Conservation (phyloP, 2,113 vertebrate species). For the Callipepla squamata region DNA sequence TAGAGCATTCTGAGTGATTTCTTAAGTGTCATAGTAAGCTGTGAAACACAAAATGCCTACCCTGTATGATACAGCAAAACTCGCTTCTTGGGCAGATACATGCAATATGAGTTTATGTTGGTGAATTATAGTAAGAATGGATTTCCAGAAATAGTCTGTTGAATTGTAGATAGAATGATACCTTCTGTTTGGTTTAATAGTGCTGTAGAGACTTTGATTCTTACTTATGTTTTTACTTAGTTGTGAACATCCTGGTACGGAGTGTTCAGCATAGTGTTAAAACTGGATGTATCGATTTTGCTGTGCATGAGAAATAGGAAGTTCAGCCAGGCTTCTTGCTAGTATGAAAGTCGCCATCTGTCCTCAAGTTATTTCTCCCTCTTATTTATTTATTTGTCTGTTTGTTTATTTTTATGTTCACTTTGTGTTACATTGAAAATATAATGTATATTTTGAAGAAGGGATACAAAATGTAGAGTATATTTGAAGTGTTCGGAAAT, state of each 20-base stretch:
- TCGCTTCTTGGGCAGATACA: not conserved
- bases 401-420: not conserved
- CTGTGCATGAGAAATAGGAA: not conserved
- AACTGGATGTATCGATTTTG: not conserved
- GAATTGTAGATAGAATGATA: not conserved
- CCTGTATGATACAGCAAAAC: not conserved
- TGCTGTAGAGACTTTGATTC: not conserved
- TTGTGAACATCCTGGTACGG: not conserved
- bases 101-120: not conserved
- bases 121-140: not conserved
- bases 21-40: not conserved
- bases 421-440: not conserved
- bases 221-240: not conserved
- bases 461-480: not conserved
- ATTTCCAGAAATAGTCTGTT: not conserved
- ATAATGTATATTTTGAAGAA: not conserved
- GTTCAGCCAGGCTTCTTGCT: not conserved
- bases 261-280: not conserved
- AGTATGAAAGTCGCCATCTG: not conserved
- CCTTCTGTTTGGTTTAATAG: not conserved
- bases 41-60: not conserved
- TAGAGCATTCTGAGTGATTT: not conserved
- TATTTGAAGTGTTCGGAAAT: not conserved
- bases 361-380: not conserved
- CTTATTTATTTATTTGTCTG: not conserved